Conservation (phyloP, 2,113 vertebrate species). For the Plestiodon gilberti region DNA sequence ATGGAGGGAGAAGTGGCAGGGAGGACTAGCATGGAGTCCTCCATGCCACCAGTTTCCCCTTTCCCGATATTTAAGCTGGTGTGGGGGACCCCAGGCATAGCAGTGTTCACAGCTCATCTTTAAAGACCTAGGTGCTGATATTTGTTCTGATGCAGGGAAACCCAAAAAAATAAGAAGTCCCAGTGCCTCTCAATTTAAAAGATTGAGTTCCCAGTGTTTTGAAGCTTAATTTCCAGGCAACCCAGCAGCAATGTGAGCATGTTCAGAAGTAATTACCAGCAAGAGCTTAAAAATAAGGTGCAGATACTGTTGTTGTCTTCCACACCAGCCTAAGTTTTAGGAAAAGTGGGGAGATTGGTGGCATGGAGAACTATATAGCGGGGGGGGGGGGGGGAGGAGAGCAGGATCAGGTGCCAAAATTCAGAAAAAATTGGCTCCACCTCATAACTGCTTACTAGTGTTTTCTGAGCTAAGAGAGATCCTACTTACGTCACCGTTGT, state of each 20-base stretch:
- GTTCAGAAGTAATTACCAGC: not conserved
- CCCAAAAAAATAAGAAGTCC: not conserved
- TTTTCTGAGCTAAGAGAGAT: not conserved
- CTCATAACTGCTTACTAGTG: not conserved
- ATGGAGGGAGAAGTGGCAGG: too few relatives aligned
- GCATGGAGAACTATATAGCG: not conserved
- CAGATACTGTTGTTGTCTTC: too few relatives aligned
- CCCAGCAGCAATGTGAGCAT: not conserved
- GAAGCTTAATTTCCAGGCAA: not conserved
- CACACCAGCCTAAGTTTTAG: not conserved
- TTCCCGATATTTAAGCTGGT: too few relatives aligned
- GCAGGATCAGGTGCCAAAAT: not conserved
- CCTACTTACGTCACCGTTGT: too few relatives aligned
- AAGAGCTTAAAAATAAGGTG: not conserved
- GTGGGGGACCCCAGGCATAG: too few relatives aligned
- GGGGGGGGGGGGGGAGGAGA: rapidly evolving
- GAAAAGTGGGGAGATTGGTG: not conserved
- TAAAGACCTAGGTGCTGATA: not conserved
- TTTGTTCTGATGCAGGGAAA: not conserved
- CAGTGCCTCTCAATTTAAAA: not conserved
- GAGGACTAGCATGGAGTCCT: not conserved
- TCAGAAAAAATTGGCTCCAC: too few relatives aligned
- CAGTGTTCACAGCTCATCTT: not conserved
- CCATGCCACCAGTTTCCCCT: too few relatives aligned
- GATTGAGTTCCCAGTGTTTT: too few relatives aligned